These are phyloP conservation scores for Fregetta grallaria DNA, from an alignment of 2,113 vertebrate species.

Conservation along the genomic window DNA sequence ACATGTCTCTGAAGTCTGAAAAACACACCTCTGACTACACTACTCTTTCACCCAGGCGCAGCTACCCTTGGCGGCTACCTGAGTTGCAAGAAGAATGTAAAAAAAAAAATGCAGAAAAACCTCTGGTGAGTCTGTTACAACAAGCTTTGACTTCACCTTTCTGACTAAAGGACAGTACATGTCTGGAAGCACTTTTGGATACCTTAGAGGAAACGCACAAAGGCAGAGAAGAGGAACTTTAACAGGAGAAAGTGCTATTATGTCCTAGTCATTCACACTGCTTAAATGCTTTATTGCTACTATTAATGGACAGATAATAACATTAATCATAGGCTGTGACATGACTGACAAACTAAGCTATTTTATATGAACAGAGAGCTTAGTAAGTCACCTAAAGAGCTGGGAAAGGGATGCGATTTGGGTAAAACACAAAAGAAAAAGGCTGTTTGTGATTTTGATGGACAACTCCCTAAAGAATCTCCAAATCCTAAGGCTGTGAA, in stretches of 20 bases:
- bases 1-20: neutral
- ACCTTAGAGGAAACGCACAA: neutral
- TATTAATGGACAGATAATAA: slow-evolving; percentile 17
- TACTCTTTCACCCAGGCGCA: neutral
- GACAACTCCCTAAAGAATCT: neutral
- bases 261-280: neutral
- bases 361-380: neutral
- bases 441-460: neutral
- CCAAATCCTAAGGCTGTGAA: neutral
- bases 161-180: neutral
- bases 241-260: neutral
- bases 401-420: neutral
- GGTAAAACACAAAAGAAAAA: neutral
- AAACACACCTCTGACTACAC: neutral
- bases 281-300: neutral
- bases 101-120: neutral
- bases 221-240: neutral
- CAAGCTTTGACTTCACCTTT: neutral
- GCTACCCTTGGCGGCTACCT: neutral
- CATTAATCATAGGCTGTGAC: neutral
- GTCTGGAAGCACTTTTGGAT: neutral
- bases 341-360: neutral
- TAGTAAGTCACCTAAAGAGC: neutral
- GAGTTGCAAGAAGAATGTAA: neutral
- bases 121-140: neutral